Base-by-base conservation (phyloP, 2,797 vertebrate genomes). In the Astyanax mexicanus region DNA sequence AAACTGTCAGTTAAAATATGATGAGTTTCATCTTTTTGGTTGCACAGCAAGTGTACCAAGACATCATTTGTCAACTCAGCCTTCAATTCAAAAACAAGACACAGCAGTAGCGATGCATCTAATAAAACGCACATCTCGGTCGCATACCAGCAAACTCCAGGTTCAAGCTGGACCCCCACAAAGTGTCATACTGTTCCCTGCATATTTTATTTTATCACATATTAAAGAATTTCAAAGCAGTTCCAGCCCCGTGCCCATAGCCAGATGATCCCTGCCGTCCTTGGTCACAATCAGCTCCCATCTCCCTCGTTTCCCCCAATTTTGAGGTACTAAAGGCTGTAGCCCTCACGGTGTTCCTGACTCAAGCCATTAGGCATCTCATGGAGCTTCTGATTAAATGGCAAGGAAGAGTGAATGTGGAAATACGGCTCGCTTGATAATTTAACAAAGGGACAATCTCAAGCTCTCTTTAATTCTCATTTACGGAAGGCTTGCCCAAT, bases 231-330 rank as follows among this genome's bases (percentile, higher is more conserved):
- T 27, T 38, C 3, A 38, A 68, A 52, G 25, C 19, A 71, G 13
- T 70, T 45, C 17, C 35, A 54, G 49, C 7, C 52, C 38, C 21
- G 54, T 51, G n/a, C 17, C 54, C 37, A 35, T 3, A 13, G 1
- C 19, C 17, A 23, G 13, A 44, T 2, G 3, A 15, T 25, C 12
- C 38, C 69, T 12, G 6, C 21, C 2, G 42, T 25, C 6, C 40
- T 25, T 25, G 29, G n/a, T 49, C 10, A 10, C 4, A 32, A 3
- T 51, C n/a, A 23, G 49, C 8, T 51, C 7, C 10, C 19, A 54
- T 52, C 49, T 23, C 21, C 68, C 38, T 70, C 52, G 57, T 57
- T 57, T 57, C 23, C 11, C 32, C 21, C 17, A 21, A 17, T 71
- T 58, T 15, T n/a, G 55, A 23, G 70, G 49, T 23, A 23, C 19